These are phyloP conservation scores for Drosophila sordidula DNA, from an alignment of 2,888 invertebrate genomes.

Conservation along the genomic window DNA sequence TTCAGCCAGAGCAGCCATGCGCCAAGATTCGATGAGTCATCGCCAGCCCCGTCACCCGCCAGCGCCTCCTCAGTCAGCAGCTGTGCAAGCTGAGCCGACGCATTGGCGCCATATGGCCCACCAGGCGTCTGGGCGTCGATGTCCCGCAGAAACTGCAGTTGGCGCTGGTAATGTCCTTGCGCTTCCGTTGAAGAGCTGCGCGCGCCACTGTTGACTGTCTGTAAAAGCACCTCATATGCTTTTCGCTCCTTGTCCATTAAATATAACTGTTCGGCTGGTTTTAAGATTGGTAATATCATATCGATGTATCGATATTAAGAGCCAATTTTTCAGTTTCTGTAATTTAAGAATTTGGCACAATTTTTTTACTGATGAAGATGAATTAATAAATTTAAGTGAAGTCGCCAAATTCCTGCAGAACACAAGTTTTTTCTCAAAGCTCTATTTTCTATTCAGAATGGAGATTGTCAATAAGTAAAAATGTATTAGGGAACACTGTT, in stretches of 20 bases:
- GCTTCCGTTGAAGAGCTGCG: constrained; percentile 7
- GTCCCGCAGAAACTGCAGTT: constrained; percentile 47
- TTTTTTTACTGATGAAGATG: not conserved
- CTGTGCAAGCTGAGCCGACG: constrained; percentile 38
- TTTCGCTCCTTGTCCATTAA: constrained; percentile 60
- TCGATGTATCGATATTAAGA: constrained; percentile 28
- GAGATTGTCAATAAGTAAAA: not conserved
- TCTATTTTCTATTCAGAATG: not conserved
- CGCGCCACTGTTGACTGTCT: constrained; percentile 26
- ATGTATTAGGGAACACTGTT: not conserved
- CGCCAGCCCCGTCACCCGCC: not conserved
- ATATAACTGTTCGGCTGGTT: constrained; percentile 6
- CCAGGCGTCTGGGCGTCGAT: constrained; percentile 18
- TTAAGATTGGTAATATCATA: constrained; percentile 1
- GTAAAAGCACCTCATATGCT: constrained; percentile 41
- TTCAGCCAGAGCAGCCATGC: constrained; percentile 59
- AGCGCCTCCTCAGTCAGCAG: constrained; percentile 39
- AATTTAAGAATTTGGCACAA: not conserved
- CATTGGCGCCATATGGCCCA: constrained; percentile 31
- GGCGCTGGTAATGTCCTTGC: constrained; percentile 27
- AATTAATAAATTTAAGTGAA: not conserved
- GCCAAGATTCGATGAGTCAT: constrained; percentile 24
- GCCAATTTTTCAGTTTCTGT: not conserved
- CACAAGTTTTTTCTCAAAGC: not conserved
- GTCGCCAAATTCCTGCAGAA: not conserved